Evolutionary conservation across 2,888 invertebrate genomes (phyloP), one percentile per base, ranked within the genome.

Genomic region (Agapetus fuscipes): DNA sequence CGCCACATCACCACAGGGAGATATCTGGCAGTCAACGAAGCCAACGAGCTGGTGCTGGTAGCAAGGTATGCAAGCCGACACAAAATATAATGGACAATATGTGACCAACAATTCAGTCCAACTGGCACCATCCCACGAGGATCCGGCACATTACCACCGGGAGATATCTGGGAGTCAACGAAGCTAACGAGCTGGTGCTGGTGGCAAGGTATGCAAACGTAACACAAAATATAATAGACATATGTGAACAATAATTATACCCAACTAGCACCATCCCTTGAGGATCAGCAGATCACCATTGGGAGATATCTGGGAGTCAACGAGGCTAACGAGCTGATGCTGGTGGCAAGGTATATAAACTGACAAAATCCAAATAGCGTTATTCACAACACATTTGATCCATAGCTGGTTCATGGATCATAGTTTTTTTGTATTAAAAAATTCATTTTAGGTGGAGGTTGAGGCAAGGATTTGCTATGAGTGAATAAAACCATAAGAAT

Each of bases 141-240:
- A 91, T 99, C 56, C 74, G 95, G 44, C 98, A 99, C 64, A 84
- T 99, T 56, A 99, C 98, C 14, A 96, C 97, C 0, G 95, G 93
- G 30, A 74, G 95, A 53, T 96, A 95, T 60, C 74, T 96, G 45
- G 91, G 87, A n/a, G 87, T 93, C 39, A 91, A 88, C 59, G 90
- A 90, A 54, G 84, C 86, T 63, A 91, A 94, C 59, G 93, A 95
- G 61, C 74, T 94, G 28, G 79, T 83, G 58, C 73, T 91, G 48
- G 80, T 87, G 51, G 76, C 72, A 60, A 76, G 80, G 83, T 83
- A 50, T 54, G 55, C 53, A 17, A 16, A 40, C 2, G 29, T 11
- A 15, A 24, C 7, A 7, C 7, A 9, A 24, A n/a, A 7, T 24
- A 9, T n/a, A n/a, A n/a, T n/a, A n/a, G n/a, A n/a, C n/a, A n/a